Evolutionary conservation across 2,113 vertebrate genomes (phyloP), one percentile per base, ranked within the genome.

Genomic region (Dasyornis broadbenti): DNA sequence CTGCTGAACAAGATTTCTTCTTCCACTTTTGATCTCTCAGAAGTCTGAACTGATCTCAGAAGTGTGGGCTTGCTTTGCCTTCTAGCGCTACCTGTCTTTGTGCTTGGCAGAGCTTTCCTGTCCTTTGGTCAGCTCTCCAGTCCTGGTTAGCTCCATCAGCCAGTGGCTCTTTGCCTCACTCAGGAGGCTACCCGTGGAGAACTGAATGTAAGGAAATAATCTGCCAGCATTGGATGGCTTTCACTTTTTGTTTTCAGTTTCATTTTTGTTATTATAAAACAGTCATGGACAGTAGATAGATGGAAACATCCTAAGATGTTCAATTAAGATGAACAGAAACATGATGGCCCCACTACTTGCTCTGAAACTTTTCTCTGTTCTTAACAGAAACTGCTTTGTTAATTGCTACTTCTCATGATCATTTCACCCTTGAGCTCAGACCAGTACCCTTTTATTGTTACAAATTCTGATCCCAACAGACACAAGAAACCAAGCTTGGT

Each of bases 1-100:
- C 82, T 73, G 82, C 71, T 54, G 50, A 94, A 82, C 54, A 82
- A 85, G 64, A 82, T 91, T 82, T 90, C 85, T 90, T 85, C 90
- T 73, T 88, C 63, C 90, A 92, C 64, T 86, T 82, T 92, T 92
- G 54, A 89, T 92, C 79, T 79, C 69, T 92, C 76, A 70, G 79
- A 85, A 77, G 63, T 76, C 63, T 94, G 91, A 91, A 61, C 42
- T n/a, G 50, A 82, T 69, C 59, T 91, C 73, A 63, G 76, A 86
- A 88, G n/a, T 3, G 21, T 63, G 52, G 31, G 60, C 57, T 92
- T 83, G 64, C 85, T 96, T 90, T 92, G 90, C 54, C 39, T 87
- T 86, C 64, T 31, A 76, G 82, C 0, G 1, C 81, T 85, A 66
- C 81, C 45, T 47, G 47, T 73, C 87, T 88, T 77, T 90, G 84